Base-by-base conservation (phyloP, 2,113 vertebrate species). In the Arothron firmamentum region DNA sequence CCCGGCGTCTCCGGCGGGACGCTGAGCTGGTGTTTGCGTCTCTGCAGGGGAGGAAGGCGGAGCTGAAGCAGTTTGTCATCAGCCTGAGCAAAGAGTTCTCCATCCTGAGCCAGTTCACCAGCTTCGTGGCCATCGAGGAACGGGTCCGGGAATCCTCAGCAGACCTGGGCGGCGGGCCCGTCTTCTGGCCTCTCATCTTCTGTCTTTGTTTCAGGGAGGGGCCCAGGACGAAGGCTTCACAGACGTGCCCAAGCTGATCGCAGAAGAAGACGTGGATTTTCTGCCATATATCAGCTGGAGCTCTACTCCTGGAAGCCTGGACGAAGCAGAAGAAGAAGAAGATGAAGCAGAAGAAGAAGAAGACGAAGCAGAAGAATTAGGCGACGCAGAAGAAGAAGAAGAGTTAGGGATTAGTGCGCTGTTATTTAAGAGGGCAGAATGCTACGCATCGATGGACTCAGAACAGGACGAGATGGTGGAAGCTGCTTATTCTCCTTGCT, bases 101-200 rank as follows among this genome's bases (percentile, higher is more conserved):
- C 65, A 85, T 96, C 58, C 80, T 95, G 63, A 94, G 92, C 59
- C 93, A 93, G 64, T 94, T 94, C 74, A 97, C 94, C 84, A 97
- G 94, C 80, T 97, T 96, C 47, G 84, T 96, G 61, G 94, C 94
- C 21, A 74, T 94, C 52, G 94, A 96, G 83, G 90, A 94, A 83
- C 90, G 94, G 91, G 94, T 94, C 82, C 34, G 92, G 90, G 13
- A 23, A 41, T 61, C 49, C 48, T 49, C 12, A 23, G 67, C 15
- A 43, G 23, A 10, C 49, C 42, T 47, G 8, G 43, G 34, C 9
- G 2, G 34, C 2, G 9, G 34, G 1, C 25, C 2, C 3, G 25
- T 28, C 25, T 16, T 13, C 23, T 56, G 1, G 6, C 1, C 6
- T 12, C 16, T 25, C 55, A 43, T 51, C 15, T 17, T 20, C 14